Conservation (phyloP, 2,113 vertebrate genomes). For the Empidonax alnorum region DNA sequence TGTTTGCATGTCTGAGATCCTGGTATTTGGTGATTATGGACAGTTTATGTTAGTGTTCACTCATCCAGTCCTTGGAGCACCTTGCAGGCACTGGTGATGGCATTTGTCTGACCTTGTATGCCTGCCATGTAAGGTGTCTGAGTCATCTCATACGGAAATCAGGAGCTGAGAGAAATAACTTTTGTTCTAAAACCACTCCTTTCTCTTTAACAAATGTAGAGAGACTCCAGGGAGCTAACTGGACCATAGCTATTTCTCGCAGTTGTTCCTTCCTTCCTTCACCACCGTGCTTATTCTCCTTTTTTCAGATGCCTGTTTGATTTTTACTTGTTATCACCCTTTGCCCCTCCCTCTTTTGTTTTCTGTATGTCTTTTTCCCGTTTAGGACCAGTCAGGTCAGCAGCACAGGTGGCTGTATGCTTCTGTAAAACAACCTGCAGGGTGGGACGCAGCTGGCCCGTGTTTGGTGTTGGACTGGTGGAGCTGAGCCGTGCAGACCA, state of each 20-base stretch:
- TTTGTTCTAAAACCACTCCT: neutral
- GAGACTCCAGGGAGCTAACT: neutral
- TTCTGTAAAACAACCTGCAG: accelerated
- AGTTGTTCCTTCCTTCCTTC: neutral
- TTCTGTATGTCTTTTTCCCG: neutral
- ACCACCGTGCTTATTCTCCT: neutral
- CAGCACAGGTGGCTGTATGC: neutral
- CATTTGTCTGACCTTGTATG: neutral
- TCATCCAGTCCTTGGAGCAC: neutral
- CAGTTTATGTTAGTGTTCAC: neutral
- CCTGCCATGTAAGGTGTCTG: neutral
- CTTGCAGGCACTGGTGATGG: neutral
- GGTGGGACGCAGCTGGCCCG: accelerated
- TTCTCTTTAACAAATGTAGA: neutral
- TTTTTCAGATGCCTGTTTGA: neutral
- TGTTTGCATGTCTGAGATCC: neutral
- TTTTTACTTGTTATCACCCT: neutral
- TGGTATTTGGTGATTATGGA: neutral
- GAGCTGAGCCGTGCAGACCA: neutral
- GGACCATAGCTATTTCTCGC: neutral
- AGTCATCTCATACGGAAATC: slow-evolving; percentile 8
- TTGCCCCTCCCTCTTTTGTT: neutral
- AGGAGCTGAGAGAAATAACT: neutral
- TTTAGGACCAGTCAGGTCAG: neutral
- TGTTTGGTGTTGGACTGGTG: neutral